Evolutionary conservation across 2,888 invertebrate species (phyloP).

Genomic region (Deilephila porcellus): DNA sequence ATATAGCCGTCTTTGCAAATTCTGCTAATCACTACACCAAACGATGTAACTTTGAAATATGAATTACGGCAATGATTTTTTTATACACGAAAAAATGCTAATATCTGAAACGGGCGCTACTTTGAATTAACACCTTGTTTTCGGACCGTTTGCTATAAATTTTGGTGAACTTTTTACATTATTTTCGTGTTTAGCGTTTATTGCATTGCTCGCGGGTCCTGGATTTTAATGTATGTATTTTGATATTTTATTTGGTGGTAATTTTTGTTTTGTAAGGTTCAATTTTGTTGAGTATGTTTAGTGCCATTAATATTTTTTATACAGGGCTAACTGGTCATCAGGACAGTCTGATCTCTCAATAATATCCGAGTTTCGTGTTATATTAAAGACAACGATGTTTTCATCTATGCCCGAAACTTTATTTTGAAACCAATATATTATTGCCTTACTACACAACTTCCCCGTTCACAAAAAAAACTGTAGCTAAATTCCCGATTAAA

Average conservation of each 20-base stretch:
- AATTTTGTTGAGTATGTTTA: too few species aligned
- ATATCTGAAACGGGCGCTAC: slow-evolving; percentile 18
- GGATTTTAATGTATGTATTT: background rate
- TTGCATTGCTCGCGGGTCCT: slow-evolving; percentile 10
- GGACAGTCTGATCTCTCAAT: too few species aligned
- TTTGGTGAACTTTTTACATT: slow-evolving; percentile 27
- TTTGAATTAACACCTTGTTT: slow-evolving; percentile 30
- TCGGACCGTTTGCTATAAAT: slow-evolving; percentile 26
- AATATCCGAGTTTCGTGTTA: too few species aligned
- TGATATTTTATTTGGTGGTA: background rate
- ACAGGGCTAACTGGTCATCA: too few species aligned
- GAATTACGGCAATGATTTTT: slow-evolving; percentile 15
- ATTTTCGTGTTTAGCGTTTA: slow-evolving; percentile 25
- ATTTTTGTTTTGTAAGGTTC: background rate
- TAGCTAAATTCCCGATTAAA: background rate
- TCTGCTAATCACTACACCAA: slow-evolving; percentile 11
- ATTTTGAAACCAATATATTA: too few species aligned
- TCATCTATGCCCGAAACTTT: too few species aligned
- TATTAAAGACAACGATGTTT: too few species aligned
- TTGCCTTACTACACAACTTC: too few species aligned
- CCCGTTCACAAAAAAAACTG: too few species aligned
- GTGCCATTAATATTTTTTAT: too few species aligned
- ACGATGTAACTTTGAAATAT: slow-evolving; percentile 25
- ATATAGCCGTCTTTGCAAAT: slow-evolving; percentile 10
- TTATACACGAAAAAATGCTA: slow-evolving; percentile 28